phyloP scores from a whole-genome alignment of 2,888 invertebrate genomes.

The Diaperis boleti region DNA sequence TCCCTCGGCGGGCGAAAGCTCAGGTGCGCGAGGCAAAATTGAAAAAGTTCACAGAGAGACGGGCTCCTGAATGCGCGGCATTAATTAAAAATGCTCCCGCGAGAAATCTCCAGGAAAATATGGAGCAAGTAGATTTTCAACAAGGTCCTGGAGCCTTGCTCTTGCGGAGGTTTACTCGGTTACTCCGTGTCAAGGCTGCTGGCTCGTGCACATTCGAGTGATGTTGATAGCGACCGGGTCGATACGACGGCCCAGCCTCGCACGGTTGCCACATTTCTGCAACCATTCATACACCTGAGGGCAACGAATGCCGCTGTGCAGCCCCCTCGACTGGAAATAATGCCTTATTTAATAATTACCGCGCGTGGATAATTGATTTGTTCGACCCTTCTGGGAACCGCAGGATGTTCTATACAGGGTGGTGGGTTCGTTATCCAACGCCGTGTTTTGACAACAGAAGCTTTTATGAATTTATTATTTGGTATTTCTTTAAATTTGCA shows the following conservation, averaged over 20 bases:
- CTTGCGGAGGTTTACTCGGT: constrained; percentile 53
- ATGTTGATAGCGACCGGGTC: constrained; percentile 48
- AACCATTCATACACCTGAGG: constrained; percentile 42
- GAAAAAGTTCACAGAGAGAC: constrained; percentile 4
- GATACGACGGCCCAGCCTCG: constrained; percentile 46
- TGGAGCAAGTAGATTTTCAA: constrained; percentile 47
- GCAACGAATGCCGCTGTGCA: constrained; percentile 5
- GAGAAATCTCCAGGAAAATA: constrained; percentile 41
- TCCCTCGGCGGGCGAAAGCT: too few species aligned
- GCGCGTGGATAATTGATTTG: constrained; percentile 13
- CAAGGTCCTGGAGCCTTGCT: constrained; percentile 44
- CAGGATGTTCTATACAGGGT: not conserved
- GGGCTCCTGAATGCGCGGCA: not conserved
- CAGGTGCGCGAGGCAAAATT: constrained; percentile 1
- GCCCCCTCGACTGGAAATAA: constrained; percentile 1
- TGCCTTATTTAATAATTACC: constrained; percentile 15
- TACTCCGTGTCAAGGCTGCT: constrained; percentile 55
- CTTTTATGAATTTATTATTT: too few species aligned
- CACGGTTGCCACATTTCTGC: constrained; percentile 46
- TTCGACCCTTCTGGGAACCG: constrained; percentile 12
- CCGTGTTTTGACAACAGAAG: too few species aligned
- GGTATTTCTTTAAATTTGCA: too few species aligned
- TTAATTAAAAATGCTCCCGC: constrained; percentile 25
- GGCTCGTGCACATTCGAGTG: constrained; percentile 49
- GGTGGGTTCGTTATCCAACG: too few species aligned